Evolutionary conservation across 2,797 vertebrate genomes (phyloP).

Genomic region (Epinephelus coioides): DNA sequence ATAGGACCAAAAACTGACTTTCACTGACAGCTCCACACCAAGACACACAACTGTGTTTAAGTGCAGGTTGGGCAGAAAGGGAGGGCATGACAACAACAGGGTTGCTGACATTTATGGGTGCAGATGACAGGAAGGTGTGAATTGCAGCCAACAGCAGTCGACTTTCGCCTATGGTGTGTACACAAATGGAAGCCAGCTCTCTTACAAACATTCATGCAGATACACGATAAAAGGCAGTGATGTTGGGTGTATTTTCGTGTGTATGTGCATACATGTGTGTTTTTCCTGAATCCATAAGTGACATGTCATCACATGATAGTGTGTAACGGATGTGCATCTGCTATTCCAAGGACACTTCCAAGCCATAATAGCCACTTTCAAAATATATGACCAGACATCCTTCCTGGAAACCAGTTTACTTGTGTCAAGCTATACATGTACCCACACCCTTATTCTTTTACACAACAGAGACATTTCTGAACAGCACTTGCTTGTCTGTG

Average conservation of each 20-base stretch:
- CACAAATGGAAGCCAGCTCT: conserved; percentile 22
- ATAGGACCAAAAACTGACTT: conserved; percentile 19
- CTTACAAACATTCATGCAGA: conserved; percentile 16
- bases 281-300: conserved; percentile 12
- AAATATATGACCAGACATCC: conserved; percentile 58
- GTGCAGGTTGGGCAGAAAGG: conserved; percentile 25
- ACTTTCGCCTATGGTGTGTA: conserved; percentile 22
- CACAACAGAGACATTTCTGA: not conserved
- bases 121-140: conserved; percentile 63
- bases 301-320: conserved; percentile 31
- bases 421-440: conserved; percentile 14
- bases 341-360: conserved; percentile 55
- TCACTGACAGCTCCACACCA: conserved; percentile 24
- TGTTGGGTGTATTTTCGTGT: not conserved
- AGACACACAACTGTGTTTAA: conserved; percentile 28
- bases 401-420: conserved; percentile 43
- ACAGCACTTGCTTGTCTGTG: not conserved
- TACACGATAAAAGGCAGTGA: conserved; percentile 2
- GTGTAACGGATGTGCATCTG: conserved; percentile 33
- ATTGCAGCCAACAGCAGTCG: conserved; percentile 57
- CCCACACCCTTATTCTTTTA: not conserved
- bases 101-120: conserved; percentile 60
- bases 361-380: conserved; percentile 42
- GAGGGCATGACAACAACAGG: conserved; percentile 31
- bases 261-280: not conserved